A percentile compares a stretch with the other conserved stretches of the same genome.
These are phyloP conservation scores for Rhizoglyphus robini DNA, from an alignment of 1,140 invertebrate species.

Conservation along the genomic window DNA sequence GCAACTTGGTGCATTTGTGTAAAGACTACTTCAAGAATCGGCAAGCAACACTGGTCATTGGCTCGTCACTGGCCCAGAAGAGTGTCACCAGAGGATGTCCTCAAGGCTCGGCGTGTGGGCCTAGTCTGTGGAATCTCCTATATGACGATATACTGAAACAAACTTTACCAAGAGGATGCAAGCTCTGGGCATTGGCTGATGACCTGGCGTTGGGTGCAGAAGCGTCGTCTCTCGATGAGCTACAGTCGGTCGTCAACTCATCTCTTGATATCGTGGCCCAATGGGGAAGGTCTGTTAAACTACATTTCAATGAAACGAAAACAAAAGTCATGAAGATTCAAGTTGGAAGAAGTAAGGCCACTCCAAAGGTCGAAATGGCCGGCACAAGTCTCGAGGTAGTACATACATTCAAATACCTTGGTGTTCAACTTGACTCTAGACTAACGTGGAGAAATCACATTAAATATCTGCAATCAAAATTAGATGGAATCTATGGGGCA, in stretches of 20 bases:
- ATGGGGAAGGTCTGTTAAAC: slow-evolving; percentile 1
- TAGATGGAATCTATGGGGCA: not conserved
- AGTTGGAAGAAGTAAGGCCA: too few relatives aligned
- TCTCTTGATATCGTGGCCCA: not conserved
- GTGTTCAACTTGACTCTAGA: not conserved
- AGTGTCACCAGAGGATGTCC: slow-evolving; percentile 5
- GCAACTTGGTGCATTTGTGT: not conserved
- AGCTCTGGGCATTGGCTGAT: slow-evolving; percentile 18
- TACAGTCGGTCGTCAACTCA: not conserved
- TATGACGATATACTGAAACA: not conserved
- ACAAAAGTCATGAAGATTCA: not conserved
- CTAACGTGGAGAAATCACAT: not conserved
- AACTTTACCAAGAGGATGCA: not conserved
- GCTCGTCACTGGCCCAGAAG: not conserved
- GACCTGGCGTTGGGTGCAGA: not conserved
- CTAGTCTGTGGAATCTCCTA: slow-evolving; percentile 18
- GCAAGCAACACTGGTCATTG: not conserved
- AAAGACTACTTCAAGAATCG: not conserved
- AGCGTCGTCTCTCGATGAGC: not conserved
- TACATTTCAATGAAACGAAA: slow-evolving; percentile 13
- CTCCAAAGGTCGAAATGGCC: not conserved
- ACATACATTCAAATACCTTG: not conserved
- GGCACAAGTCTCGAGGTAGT: not conserved
- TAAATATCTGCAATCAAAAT: not conserved
- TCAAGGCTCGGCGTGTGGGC: slow-evolving; percentile 5